Percentiles rank a stretch among this genome's conserved stretches.
Evolutionary conservation across 2,113 vertebrate genomes (phyloP).

Genomic region (Machaerirhynchus nigripectus): DNA sequence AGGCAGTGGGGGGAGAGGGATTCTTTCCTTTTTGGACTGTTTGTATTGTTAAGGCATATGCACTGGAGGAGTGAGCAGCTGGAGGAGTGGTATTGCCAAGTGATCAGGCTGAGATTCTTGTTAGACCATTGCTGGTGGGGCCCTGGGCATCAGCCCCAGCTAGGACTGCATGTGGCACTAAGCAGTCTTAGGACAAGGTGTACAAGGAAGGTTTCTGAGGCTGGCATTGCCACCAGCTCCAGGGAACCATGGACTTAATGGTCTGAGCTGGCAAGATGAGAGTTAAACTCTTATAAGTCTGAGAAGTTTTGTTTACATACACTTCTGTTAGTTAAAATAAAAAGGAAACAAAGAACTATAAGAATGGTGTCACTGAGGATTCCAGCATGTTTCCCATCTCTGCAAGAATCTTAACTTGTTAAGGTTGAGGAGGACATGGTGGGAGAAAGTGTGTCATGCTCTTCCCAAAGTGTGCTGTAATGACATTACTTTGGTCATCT

Average conservation of each 20-base stretch:
- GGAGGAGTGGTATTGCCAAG: not conserved
- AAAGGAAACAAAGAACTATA: not conserved
- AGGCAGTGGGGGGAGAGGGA: not conserved
- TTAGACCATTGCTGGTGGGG: not conserved
- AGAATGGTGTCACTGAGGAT: not conserved
- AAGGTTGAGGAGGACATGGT: not conserved
- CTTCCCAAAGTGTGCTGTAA: not conserved
- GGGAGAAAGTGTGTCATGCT: not conserved
- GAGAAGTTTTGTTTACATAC: not conserved
- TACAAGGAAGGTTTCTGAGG: not conserved
- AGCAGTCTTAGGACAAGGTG: not conserved
- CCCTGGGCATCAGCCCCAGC: not conserved
- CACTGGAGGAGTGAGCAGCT: not conserved
- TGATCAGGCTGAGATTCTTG: not conserved
- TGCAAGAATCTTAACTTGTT: not conserved
- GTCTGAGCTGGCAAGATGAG: not conserved
- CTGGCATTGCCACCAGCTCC: rapidly evolving
- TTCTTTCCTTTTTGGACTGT: not conserved
- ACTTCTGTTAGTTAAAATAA: not conserved
- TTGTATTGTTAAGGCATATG: not conserved
- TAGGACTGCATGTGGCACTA: not conserved
- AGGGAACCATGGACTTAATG: not conserved
- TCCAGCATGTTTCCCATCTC: not conserved
- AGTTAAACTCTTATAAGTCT: not conserved
- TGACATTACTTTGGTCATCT: not conserved